A percentile compares a stretch with the other conserved stretches of the same genome.
phyloP scores from a whole-genome alignment of 2,797 vertebrate genomes.

The Miichthys miiuy region DNA sequence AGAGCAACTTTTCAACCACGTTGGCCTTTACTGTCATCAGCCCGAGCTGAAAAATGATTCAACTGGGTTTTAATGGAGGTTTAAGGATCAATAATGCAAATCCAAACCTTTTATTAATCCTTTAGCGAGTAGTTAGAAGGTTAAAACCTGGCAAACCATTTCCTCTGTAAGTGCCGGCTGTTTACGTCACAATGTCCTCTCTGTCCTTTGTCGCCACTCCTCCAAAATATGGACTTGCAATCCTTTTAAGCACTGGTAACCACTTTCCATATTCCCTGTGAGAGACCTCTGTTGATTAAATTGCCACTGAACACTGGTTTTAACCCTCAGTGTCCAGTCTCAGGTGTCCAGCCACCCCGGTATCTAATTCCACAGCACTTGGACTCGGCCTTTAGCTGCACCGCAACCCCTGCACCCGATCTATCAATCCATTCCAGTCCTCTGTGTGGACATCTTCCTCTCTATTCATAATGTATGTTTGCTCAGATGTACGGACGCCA shows the following conservation, averaged over 20 bases:
- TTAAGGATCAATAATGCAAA: too few species aligned
- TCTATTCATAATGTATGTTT: conserved; percentile 18
- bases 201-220: conserved; percentile 12
- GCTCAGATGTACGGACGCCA: not conserved
- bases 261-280: conserved; percentile 41
- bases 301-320: conserved; percentile 49
- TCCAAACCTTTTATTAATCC: too few species aligned
- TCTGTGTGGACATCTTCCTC: not conserved
- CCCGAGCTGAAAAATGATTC: too few species aligned
- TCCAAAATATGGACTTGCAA: conserved; percentile 15
- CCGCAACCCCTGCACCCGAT: not conserved
- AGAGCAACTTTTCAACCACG: too few species aligned
- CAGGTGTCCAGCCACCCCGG: conserved; percentile 50
- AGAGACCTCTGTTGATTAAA: conserved; percentile 63
- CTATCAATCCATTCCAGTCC: conserved; percentile 23
- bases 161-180: not conserved
- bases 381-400: conserved; percentile 28
- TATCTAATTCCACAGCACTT: conserved; percentile 53
- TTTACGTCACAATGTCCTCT: conserved; percentile 1
- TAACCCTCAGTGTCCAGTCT: conserved; percentile 53
- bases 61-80: too few species aligned
- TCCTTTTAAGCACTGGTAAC: conserved; percentile 39
- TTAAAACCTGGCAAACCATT: not conserved
- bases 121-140: too few species aligned
- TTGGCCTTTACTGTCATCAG: too few species aligned